Percentiles rank a stretch among this genome's conserved stretches.
These are phyloP conservation scores for Drosophila nigritarsus DNA, from an alignment of 2,888 invertebrate species.

Conservation along the genomic window DNA sequence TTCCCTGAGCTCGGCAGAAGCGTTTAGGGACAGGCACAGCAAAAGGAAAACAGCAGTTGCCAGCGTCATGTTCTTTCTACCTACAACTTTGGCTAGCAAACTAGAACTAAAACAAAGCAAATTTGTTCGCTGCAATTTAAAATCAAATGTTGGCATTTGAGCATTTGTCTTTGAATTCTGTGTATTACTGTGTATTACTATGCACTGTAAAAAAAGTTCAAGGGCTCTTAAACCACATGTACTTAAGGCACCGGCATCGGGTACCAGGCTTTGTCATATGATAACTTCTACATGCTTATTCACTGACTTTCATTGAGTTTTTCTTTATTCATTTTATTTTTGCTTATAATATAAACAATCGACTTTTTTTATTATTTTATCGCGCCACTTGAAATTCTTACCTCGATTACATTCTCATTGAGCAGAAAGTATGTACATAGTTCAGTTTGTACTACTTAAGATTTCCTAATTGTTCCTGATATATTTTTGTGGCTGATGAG, in stretches of 20 bases:
- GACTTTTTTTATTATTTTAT: neutral
- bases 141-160: constrained; percentile 47
- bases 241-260: neutral
- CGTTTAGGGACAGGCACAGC: constrained; percentile 30
- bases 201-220: neutral
- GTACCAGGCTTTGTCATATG: neutral
- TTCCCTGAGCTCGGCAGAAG: constrained; percentile 15
- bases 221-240: constrained; percentile 10
- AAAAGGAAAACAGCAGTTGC: constrained; percentile 38
- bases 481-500: constrained; percentile 5
- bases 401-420: neutral
- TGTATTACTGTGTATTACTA: constrained; percentile 8
- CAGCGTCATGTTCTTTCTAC: constrained; percentile 43
- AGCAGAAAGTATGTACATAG: constrained; percentile 13
- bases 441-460: neutral
- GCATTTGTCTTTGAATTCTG: constrained; percentile 5
- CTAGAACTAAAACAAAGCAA: constrained; percentile 45
- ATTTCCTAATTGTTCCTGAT: neutral
- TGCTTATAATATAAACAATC: neutral
- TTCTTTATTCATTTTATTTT: neutral
- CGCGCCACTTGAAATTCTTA: neutral
- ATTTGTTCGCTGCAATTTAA: constrained; percentile 11
- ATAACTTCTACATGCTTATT: neutral
- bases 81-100: constrained; percentile 31
- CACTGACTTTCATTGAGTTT: neutral